Percentiles rank a stretch among this genome's conserved stretches.
These are phyloP conservation scores for Drosophila eugracilis DNA, from an alignment of 1,140 invertebrate genomes.

Conservation along the genomic window DNA sequence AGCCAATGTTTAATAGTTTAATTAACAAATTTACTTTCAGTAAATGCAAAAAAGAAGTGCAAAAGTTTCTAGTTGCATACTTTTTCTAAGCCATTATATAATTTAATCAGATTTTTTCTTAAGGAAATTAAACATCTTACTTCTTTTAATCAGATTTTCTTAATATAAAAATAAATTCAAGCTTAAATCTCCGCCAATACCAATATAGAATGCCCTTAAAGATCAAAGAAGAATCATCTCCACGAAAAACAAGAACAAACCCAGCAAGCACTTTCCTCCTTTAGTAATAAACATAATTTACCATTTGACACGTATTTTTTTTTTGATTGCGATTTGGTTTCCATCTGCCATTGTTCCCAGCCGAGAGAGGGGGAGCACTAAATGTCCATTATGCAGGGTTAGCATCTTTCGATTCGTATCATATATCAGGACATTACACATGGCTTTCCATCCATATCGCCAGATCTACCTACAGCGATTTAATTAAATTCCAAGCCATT, in stretches of 20 bases:
- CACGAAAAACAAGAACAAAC: too few species aligned
- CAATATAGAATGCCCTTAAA: neutral
- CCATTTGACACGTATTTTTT: constrained; percentile 28
- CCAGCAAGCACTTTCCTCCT: neutral
- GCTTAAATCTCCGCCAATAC: too few species aligned
- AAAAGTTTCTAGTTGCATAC: too few species aligned
- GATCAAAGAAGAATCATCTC: too few species aligned
- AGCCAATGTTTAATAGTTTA: too few species aligned
- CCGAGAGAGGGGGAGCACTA: neutral
- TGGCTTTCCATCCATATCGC: constrained; percentile 11
- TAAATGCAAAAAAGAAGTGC: too few species aligned
- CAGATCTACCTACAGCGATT: constrained; percentile 41
- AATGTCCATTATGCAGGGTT: constrained; percentile 19
- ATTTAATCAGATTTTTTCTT: neutral
- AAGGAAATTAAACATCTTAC: too few species aligned
- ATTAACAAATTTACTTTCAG: too few species aligned
- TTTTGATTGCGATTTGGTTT: constrained; percentile 22
- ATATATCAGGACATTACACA: constrained; percentile 36
- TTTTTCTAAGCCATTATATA: too few species aligned
- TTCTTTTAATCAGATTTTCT: neutral
- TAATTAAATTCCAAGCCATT: constrained; percentile 80
- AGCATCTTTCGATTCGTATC: constrained; percentile 42
- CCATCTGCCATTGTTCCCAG: constrained; percentile 8
- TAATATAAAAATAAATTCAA: too few species aligned
- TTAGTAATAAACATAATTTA: neutral